Evolutionary conservation across 2,797 vertebrate genomes (phyloP).

Genomic region (Psittacula derbiana): DNA sequence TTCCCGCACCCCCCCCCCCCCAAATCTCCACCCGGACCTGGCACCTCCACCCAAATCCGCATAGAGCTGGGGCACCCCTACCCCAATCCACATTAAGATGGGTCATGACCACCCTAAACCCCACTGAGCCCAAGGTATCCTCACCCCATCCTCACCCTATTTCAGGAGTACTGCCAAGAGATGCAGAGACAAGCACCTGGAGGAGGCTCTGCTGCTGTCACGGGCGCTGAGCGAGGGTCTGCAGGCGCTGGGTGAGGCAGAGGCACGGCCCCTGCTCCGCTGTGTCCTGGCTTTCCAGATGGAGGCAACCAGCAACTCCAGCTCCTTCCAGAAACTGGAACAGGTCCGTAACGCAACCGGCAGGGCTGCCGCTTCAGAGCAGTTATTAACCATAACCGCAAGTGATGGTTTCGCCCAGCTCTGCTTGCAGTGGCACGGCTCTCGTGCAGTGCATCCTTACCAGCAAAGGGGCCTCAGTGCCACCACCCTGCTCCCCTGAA

Average conservation of each 20-base stretch:
- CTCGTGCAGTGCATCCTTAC: no score
- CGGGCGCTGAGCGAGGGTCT: slow-evolving; percentile 63
- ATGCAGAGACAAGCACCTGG: slow-evolving; percentile 81
- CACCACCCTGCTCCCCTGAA: not conserved
- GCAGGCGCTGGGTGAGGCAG: slow-evolving; percentile 15
- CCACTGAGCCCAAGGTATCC: accelerated
- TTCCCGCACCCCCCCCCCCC: accelerated
- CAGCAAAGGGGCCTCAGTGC: accelerated
- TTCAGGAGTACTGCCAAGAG: slow-evolving; percentile 80
- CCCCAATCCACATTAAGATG: accelerated
- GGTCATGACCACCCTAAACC: no score
- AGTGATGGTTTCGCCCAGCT: not conserved
- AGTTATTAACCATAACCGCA: not conserved
- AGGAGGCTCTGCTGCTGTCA: slow-evolving; percentile 80
- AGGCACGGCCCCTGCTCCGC: slow-evolving; percentile 74
- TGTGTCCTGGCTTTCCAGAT: slow-evolving; percentile 82
- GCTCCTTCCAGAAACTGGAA: slow-evolving; percentile 85
- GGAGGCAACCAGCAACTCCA: slow-evolving; percentile 77
- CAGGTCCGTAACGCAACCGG: slow-evolving; percentile 67
- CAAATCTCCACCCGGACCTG: accelerated
- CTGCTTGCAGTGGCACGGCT: not conserved
- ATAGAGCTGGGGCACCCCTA: no score
- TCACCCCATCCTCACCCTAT: not conserved
- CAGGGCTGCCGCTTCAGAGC: not conserved
- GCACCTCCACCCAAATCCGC: no score